Evolutionary conservation across 2,888 invertebrate species (phyloP), one percentile per base, ranked within the genome.

Genomic region (Coleophora deauratella): DNA sequence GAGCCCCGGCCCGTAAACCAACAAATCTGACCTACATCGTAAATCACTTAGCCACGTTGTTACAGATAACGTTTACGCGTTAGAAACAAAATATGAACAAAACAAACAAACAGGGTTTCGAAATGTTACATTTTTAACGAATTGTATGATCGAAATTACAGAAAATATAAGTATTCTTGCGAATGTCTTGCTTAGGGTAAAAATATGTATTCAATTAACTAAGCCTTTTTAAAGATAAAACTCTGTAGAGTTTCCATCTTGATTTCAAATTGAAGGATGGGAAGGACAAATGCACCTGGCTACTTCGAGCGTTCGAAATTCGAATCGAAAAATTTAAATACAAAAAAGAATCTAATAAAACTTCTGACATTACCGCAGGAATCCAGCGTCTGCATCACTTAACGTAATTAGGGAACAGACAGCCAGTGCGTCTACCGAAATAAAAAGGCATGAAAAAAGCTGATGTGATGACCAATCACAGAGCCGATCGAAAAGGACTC

Each of bases 1-100:
- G 75, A 72, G 60, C 53, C 68, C 55, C 62, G 55, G 62, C 60
- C 69, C 65, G 77, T 79, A 80, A 46, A 84, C 82, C 73, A 81
- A 84, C 84, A 82, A 82, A 81, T 79, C 82, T 81, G 80, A 82
- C 81, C 79, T 66, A 67, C 62, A 61, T 80, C 81, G 74, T 85
- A 85, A 84, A 85, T 85, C 82, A 82, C 78, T 82, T 84, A 81
- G 75, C 68, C 82, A 73, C 80, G 76, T 69, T 72, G 72, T 72
- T 72, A 72, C 72, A 79, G 80, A 82, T 82, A 84, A 80, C 70
- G 59, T 72, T 79, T 78, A 79, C 66, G 69, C 67, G 65, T 66
- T 63, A 63, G 60, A 59, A 70, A 70, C 71, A 62, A 70, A 75
- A 74, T 75, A 69, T 75, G 54, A 62, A 48, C 10, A 42, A 45